phyloP scores from a whole-genome alignment of 2,797 vertebrate genomes.

The Denticeps clupeoides region DNA sequence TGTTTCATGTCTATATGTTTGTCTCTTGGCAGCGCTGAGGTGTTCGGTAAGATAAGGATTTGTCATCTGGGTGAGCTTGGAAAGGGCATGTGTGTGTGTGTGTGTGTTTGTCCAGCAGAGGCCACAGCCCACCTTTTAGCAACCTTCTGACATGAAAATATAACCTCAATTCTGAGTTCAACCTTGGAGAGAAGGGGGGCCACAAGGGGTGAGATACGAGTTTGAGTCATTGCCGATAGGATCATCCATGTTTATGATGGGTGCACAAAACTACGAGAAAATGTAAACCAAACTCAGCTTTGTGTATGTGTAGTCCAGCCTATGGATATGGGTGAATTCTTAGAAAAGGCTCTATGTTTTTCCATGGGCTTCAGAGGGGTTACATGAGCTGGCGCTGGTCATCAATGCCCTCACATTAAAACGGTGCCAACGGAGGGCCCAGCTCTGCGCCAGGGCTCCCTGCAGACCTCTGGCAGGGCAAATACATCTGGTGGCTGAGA shows the following conservation, averaged over 20 bases:
- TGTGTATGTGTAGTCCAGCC: conserved; percentile 11
- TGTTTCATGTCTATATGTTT: conserved; percentile 15
- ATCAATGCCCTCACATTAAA: conserved; percentile 36
- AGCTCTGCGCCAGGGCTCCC: conserved; percentile 37
- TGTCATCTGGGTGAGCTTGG: conserved; percentile 12
- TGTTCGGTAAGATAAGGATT: conserved; percentile 19
- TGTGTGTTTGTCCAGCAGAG: too few species aligned
- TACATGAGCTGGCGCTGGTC: conserved; percentile 34
- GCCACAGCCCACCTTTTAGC: too few species aligned
- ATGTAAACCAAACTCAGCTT: too few species aligned
- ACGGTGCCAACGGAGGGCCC: conserved; percentile 31
- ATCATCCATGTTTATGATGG: too few species aligned
- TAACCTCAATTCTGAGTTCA: too few species aligned
- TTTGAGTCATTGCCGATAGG: too few species aligned
- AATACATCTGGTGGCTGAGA: conserved; percentile 46
- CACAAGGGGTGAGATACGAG: too few species aligned
- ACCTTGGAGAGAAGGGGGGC: too few species aligned
- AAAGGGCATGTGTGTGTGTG: not conserved
- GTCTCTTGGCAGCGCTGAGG: conserved; percentile 14
- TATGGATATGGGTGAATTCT: conserved; percentile 27
- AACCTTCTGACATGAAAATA: too few species aligned
- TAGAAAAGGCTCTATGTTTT: conserved; percentile 51
- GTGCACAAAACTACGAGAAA: too few species aligned
- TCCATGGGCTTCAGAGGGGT: conserved; percentile 52
- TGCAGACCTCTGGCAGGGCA: conserved; percentile 41